These are phyloP conservation scores for Smutsia gigantea DNA, from an alignment of 2,797 vertebrate genomes.

Conservation along the genomic window DNA sequence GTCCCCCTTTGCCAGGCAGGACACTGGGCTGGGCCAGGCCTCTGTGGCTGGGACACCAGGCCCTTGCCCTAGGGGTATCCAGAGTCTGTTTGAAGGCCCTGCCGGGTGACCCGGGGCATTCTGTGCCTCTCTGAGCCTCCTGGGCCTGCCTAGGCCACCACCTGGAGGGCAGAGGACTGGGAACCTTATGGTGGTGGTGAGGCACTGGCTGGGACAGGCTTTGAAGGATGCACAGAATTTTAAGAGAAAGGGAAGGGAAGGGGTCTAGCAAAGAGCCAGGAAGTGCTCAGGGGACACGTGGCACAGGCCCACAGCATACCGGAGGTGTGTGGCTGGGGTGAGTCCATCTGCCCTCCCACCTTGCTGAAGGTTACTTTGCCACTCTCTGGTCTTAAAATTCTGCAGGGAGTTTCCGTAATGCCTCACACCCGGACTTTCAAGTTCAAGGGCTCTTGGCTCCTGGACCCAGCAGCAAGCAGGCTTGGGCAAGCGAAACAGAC, in stretches of 20 bases:
- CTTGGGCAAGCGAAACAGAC: background rate
- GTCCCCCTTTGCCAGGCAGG: background rate
- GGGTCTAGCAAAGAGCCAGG: background rate
- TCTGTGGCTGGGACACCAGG: too few relatives aligned
- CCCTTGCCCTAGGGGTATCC: background rate
- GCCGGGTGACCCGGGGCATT: background rate
- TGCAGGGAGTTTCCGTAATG: accelerated
- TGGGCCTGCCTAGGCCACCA: background rate
- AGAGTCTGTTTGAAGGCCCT: background rate
- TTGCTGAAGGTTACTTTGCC: background rate
- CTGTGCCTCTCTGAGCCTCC: background rate
- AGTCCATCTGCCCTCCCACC: accelerated
- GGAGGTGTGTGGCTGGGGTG: accelerated
- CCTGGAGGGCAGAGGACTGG: background rate
- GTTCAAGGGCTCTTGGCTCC: background rate
- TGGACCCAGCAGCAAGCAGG: accelerated
- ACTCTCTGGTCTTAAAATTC: accelerated
- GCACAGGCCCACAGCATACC: background rate
- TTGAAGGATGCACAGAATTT: background rate
- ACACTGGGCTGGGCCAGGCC: background rate
- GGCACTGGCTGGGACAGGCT: too few relatives aligned
- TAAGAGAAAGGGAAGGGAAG: background rate
- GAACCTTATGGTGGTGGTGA: background rate
- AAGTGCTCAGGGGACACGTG: too few relatives aligned
- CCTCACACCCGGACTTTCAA: background rate